phyloP scores from a whole-genome alignment of 2,113 vertebrate species.

The Oncorhynchus kisutch region DNA sequence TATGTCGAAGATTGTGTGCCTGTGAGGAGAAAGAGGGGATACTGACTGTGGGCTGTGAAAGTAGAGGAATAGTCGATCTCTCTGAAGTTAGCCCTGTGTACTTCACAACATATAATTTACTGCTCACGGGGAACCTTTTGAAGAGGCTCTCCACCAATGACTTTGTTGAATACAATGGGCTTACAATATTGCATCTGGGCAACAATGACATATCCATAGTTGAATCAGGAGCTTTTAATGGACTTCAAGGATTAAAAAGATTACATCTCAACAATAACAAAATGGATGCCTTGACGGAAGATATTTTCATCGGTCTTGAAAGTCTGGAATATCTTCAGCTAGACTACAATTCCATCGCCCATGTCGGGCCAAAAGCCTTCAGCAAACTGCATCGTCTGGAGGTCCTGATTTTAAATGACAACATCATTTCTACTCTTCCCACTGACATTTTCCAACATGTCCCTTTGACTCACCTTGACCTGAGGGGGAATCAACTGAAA shows the following conservation, averaged over 20 bases:
- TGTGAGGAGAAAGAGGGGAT: conserved; percentile 95
- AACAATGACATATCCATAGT: conserved; percentile 95
- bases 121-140: conserved; percentile 93
- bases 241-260: conserved; percentile 87
- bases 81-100: conserved; percentile 87
- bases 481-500: conserved; percentile 94
- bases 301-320: conserved; percentile 91
- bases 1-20: conserved; percentile 89
- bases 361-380: conserved; percentile 87
- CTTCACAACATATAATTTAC: conserved; percentile 87
- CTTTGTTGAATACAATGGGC: conserved; percentile 89
- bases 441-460: conserved; percentile 90
- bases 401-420: conserved; percentile 96
- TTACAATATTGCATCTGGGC: conserved; percentile 91
- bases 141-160: conserved; percentile 86
- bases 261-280: conserved; percentile 97
- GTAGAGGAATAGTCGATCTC: conserved; percentile 87
- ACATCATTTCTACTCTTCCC: conserved; percentile 89
- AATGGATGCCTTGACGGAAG: conserved; percentile 88
- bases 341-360: conserved; percentile 95
- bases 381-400: conserved; percentile 87
- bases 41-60: conserved; percentile 92
- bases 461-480: conserved; percentile 94
- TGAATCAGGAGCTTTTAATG: conserved; percentile 91
- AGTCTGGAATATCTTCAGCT: conserved; percentile 96